These are phyloP conservation scores for Microtus montanus DNA, from an alignment of 2,113 vertebrate species.

Conservation along the genomic window DNA sequence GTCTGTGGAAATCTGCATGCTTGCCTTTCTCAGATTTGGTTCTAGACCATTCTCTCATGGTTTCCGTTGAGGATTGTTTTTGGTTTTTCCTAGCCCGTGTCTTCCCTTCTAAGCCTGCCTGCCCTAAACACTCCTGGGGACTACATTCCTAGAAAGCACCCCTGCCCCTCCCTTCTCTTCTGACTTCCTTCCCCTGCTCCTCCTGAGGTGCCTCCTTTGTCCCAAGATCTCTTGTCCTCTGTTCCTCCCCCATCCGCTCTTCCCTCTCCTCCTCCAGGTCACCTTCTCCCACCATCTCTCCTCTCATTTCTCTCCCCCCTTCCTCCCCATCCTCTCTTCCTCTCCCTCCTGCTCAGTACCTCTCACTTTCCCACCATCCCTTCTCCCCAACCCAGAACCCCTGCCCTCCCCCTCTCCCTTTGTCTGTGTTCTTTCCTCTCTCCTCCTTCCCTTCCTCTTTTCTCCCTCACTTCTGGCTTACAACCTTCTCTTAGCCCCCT, in stretches of 20 bases:
- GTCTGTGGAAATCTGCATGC: slow-evolving; percentile 96
- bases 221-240: slow-evolving; percentile 41
- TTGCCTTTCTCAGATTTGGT: slow-evolving; percentile 87
- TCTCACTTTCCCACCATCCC: not conserved
- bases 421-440: not conserved
- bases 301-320: not conserved
- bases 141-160: slow-evolving; percentile 68
- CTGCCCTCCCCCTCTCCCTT: not conserved
- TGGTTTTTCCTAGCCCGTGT: slow-evolving; percentile 84
- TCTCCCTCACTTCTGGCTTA: not conserved
- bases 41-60: slow-evolving; percentile 86
- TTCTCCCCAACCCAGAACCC: slow-evolving; percentile 50
- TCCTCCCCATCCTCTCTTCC: not conserved
- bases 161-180: not conserved
- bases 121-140: slow-evolving; percentile 59
- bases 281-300: not conserved
- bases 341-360: not conserved
- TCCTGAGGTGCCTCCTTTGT: not conserved
- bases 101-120: slow-evolving; percentile 84
- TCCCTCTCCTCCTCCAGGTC: not conserved
- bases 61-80: slow-evolving; percentile 83
- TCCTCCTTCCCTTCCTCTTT: not conserved
- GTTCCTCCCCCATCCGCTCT: not conserved
- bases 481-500: not conserved
- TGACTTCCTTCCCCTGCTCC: not conserved